Conservation (phyloP, 1,140 invertebrate genomes). For the Aradophagus sp. region DNA sequence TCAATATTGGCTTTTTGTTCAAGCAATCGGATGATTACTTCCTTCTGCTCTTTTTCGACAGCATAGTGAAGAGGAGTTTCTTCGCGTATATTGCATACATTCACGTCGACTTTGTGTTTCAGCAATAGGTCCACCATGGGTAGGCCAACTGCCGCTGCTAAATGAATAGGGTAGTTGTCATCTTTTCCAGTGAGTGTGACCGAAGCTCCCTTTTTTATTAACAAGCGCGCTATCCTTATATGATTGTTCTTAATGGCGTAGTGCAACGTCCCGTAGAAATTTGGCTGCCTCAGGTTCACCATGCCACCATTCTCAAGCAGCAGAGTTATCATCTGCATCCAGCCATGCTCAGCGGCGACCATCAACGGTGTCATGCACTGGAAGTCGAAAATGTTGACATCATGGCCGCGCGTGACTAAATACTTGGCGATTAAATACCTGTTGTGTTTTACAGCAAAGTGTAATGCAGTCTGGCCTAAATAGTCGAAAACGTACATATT, state of each 20-base stretch:
- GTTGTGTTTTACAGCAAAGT: not conserved
- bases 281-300: not conserved
- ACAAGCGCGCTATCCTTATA: not conserved
- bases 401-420: not conserved
- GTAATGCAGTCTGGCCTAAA: not conserved
- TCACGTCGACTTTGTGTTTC: not conserved
- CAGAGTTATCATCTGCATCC: not conserved
- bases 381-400: not conserved
- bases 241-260: not conserved
- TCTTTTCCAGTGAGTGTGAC: not conserved
- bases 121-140: not conserved
- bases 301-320: not conserved
- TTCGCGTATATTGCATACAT: not conserved
- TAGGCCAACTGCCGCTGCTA: not conserved
- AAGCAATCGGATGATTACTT: not conserved
- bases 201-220: not conserved
- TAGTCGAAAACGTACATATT: not conserved
- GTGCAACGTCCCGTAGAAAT: not conserved
- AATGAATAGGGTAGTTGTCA: not conserved
- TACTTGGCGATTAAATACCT: not conserved
- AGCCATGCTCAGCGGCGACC: not conserved
- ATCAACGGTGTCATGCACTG: not conserved
- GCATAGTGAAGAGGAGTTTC: not conserved
- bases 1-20: not conserved
- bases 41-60: not conserved